phyloP scores from a whole-genome alignment of 2,888 invertebrate genomes.

The Margaritifera margaritifera region DNA sequence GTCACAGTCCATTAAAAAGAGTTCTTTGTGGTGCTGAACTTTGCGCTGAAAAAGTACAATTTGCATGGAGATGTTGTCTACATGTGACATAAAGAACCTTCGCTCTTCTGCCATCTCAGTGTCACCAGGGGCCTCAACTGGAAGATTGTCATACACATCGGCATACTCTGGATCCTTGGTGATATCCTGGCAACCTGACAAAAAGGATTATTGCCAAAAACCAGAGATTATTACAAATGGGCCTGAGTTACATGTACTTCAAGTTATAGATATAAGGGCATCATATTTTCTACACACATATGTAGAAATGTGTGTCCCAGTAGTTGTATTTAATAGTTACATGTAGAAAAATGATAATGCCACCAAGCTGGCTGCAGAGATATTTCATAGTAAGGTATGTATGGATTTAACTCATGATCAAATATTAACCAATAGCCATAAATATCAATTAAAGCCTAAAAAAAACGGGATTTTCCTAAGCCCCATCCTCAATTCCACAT shows the following conservation, averaged over 20 bases:
- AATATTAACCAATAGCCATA: no score
- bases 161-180: constrained; percentile 68
- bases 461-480: no score
- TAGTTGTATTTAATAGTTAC: no score
- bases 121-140: constrained; percentile 60
- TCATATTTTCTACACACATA: background rate
- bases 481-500: no score
- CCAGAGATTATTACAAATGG: background rate
- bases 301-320: background rate
- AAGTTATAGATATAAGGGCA: background rate
- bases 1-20: constrained; percentile 66
- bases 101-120: constrained; percentile 64
- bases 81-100: constrained; percentile 68
- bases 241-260: background rate
- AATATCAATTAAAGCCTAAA: no score
- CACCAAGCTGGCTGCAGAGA: no score
- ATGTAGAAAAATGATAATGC: no score
- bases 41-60: constrained; percentile 65
- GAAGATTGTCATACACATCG: constrained; percentile 59
- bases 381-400: no score
- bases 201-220: background rate
- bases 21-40: constrained; percentile 59
- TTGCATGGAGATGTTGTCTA: constrained; percentile 64
- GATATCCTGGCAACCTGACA: constrained; percentile 66
- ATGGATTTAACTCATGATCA: no score